phyloP scores from a whole-genome alignment of 2,113 vertebrate genomes.

The Grallaria varia region DNA sequence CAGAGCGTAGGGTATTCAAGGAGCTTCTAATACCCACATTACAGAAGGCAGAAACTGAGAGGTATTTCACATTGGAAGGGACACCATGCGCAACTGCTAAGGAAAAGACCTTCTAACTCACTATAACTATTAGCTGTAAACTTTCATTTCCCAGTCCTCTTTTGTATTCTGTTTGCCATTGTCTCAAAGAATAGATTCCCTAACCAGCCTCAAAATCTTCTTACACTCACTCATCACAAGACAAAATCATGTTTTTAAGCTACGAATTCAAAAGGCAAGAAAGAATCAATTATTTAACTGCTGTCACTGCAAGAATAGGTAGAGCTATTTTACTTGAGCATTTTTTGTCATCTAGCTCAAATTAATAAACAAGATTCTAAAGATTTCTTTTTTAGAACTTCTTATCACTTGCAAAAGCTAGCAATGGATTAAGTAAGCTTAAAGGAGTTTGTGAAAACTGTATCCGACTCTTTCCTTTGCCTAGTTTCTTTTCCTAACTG shows the following conservation, averaged over 20 bases:
- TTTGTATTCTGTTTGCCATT: background rate
- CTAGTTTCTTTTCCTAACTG: background rate
- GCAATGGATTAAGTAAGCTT: background rate
- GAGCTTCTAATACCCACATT: background rate
- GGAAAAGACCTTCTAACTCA: background rate
- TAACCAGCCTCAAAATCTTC: background rate
- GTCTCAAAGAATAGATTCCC: background rate
- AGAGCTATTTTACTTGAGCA: background rate
- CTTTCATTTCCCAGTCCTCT: background rate
- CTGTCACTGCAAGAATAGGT: background rate
- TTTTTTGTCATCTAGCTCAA: background rate
- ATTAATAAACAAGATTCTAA: background rate
- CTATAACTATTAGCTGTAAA: background rate
- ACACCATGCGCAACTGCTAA: background rate
- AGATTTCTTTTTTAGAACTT: background rate
- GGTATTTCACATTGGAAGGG: background rate
- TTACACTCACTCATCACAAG: background rate
- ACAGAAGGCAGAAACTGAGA: background rate
- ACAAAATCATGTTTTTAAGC: background rate
- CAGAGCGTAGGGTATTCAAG: background rate
- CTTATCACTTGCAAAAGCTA: background rate
- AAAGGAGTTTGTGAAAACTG: background rate
- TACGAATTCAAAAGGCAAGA: background rate
- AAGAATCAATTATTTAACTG: background rate
- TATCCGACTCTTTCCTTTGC: background rate